Base-by-base conservation (phyloP, 2,888 invertebrate genomes). In the Callosobruchus maculatus region DNA sequence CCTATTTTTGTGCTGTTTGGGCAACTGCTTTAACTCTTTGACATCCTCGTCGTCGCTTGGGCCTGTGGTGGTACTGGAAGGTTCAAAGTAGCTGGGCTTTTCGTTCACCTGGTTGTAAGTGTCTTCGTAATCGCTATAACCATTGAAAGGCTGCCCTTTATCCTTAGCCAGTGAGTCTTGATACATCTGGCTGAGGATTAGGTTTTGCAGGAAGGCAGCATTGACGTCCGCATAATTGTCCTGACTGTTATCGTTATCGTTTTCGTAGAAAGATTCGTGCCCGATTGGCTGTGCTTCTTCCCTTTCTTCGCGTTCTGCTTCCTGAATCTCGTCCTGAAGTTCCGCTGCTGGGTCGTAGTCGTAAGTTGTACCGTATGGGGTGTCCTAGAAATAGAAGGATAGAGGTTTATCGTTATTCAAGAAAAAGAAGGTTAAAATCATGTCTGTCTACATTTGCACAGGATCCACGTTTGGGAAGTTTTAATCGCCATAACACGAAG, bases 221-320 rank as follows among this genome's bases (percentile, higher is more conserved):
- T 90, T 92, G 3, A 86, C 86, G 73, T 88, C 87, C 66, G 88
- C 88, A 20, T 86, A 80, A 73, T 80, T 83, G n/a, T 83, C 83
- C 49, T 81, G 82, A 20, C 73, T 75, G 26, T 78, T 71, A 2
- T 78, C 79, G 18, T 72, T 70, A 77, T 90, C 90, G 77, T 88
- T 90, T 83, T 92, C 91, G 78, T 90, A 92, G 88, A 91, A 90
- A 20, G 91, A 91, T 83, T 92, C 92, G 81, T 92, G 92, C n/a
- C 91, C 92, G 26, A 92, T 90, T 0, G 92, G 91, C 66, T 91
- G 87, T 20, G 90, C 88, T 68, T 90, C 89, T 75, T 87, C 88
- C 18, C 88, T 81, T 75, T 88, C 85, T 81, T 91, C 89, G 72
- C 91, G 87, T 82, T 92, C 91, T 77, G 90, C 90, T 82, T 92